Evolutionary conservation across 2,888 invertebrate species (phyloP).

Genomic region (Chrysotoxum bicinctum): DNA sequence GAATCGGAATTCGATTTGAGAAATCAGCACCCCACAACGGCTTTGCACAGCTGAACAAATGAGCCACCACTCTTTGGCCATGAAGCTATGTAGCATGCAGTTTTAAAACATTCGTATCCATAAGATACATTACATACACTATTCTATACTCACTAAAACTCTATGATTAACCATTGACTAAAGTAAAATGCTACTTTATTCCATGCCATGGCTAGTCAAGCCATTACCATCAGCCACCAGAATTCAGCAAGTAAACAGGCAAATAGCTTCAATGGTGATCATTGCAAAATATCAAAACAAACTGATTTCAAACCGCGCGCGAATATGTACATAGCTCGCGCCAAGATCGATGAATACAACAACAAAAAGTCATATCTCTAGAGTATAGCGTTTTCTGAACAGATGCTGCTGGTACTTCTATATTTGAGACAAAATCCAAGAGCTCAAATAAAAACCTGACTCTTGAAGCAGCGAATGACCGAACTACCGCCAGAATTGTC

Average conservation of each 20-base stretch:
- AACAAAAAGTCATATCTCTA: background rate
- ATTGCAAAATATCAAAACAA: constrained; percentile 69
- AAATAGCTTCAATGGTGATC: constrained; percentile 45
- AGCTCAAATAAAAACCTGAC: constrained; percentile 43
- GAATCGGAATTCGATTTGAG: constrained; percentile 62
- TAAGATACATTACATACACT: constrained; percentile 1
- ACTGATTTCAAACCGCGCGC: constrained; percentile 42
- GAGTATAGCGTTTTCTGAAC: background rate
- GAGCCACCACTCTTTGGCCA: constrained; percentile 60
- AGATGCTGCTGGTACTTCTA: constrained; percentile 47
- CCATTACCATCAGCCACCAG: constrained; percentile 32
- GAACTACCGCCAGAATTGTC: constrained; percentile 10
- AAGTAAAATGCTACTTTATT: constrained; percentile 37
- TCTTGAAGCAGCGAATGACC: constrained; percentile 32
- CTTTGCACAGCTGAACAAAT: constrained; percentile 64
- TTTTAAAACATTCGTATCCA: background rate
- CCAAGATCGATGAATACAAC: constrained; percentile 23
- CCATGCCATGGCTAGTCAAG: constrained; percentile 55
- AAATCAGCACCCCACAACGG: constrained; percentile 41
- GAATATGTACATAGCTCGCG: constrained; percentile 4
- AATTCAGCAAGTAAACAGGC: constrained; percentile 25
- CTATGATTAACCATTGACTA: constrained; percentile 62
- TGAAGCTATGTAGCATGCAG: constrained; percentile 29
- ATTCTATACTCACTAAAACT: constrained; percentile 48
- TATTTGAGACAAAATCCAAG: constrained; percentile 1